Evolutionary conservation across 2,888 invertebrate species (phyloP), one percentile per base, ranked within the genome.

Genomic region (Melikaiella ostensackeni): DNA sequence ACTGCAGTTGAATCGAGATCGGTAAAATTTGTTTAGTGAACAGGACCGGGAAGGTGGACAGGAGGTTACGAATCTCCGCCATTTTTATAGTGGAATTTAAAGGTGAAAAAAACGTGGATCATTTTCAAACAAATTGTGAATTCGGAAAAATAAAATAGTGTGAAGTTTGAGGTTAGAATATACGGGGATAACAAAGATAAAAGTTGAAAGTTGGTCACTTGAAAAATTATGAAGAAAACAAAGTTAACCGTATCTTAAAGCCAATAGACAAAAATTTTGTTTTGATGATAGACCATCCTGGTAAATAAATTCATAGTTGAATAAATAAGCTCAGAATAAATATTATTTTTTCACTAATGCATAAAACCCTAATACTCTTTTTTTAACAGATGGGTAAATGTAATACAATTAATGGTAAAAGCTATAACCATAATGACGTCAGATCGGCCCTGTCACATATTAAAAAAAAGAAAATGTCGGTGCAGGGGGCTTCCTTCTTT

Each of bases 1-100:
- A 50, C 50, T 50, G n/a, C n/a, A 50, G 50, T 50, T 50, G n/a
- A 50, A n/a, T 50, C 50, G 50, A 50, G 50, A 19, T 50, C 50
- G n/a, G 8, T 50, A n/a, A 50, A 16, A 50, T 9, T n/a, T n/a
- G n/a, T 50, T 50, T 21, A 50, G n/a, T 21, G n/a, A 50, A n/a
- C 13, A 38, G 38, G 38, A 13, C 16, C 16, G 2, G 30, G 30
- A 30, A 30, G n/a, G n/a, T n/a, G 38, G 35, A 9, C 13, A 38
- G 38, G n/a, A n/a, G 50, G 50, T 50, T 50, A 50, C n/a, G 50
- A 50, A 2, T 50, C 9, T 50, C n/a, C n/a, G n/a, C n/a, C n/a
- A 50, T 50, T 5, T 50, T 5, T 13, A n/a, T 50, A 50, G 8
- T n/a, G 50, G 19, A n/a, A 8, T 50, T n/a, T n/a, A 7, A 50